Percentiles rank a stretch among this genome's conserved stretches.
Conservation (phyloP, 2,113 vertebrate species). For the Emydocephalus ijimae region DNA sequence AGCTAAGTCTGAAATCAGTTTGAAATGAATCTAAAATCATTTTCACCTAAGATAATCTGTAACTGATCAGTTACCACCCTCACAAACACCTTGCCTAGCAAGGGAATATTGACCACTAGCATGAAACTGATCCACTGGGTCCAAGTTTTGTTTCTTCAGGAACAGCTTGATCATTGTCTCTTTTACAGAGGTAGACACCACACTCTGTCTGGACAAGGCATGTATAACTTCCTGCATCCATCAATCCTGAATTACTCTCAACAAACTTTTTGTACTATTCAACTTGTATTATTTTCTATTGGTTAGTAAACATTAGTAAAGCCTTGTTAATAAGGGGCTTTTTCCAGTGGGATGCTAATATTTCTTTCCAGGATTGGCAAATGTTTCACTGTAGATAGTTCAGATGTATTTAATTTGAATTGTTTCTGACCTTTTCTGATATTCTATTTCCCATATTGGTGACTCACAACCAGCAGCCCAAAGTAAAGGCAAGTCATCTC, state of each 20-base stretch:
- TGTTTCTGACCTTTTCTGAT: neutral
- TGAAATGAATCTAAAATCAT: neutral
- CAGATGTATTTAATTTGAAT: neutral
- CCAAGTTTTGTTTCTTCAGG: neutral
- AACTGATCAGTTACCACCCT: neutral
- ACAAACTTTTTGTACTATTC: neutral
- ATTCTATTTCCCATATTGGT: neutral
- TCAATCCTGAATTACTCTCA: neutral
- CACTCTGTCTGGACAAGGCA: neutral
- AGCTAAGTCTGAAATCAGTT: neutral
- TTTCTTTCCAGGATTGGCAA: neutral
- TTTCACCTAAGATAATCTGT: neutral
- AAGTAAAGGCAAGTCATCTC: neutral
- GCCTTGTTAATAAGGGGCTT: neutral
- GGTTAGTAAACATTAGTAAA: neutral
- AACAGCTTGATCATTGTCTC: neutral
- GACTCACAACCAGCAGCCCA: neutral
- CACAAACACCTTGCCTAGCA: neutral
- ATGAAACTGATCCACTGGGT: neutral
- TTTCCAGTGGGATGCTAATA: neutral
- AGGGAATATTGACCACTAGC: neutral
- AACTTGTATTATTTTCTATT: neutral
- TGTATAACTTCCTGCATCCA: neutral
- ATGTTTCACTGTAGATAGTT: neutral
- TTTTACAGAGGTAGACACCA: neutral